Evolutionary conservation across 2,888 invertebrate genomes (phyloP).

Genomic region (Brenthis ino): DNA sequence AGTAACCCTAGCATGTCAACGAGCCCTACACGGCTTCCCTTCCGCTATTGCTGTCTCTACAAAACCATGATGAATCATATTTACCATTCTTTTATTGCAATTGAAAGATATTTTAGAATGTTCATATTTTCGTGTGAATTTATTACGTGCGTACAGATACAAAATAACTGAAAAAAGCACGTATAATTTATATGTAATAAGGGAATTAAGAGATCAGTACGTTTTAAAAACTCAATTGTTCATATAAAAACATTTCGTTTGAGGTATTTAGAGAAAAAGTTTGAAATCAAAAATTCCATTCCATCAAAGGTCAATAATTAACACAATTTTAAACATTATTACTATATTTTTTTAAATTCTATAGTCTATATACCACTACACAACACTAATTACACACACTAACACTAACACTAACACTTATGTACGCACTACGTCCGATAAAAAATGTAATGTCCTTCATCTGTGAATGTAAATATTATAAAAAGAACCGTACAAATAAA

Average conservation of each 20-base stretch:
- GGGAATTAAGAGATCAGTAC: too few species aligned
- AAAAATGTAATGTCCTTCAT: slow-evolving; percentile 9
- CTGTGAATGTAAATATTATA: slow-evolving; percentile 23
- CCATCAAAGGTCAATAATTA: too few species aligned
- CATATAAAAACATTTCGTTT: too few species aligned
- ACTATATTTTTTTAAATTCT: too few species aligned
- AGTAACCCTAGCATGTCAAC: slow-evolving; percentile 22
- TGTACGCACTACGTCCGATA: background rate
- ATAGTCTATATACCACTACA: too few species aligned
- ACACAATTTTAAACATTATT: too few species aligned
- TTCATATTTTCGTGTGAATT: background rate
- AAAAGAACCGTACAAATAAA: slow-evolving; percentile 32
- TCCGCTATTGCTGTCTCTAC: slow-evolving; percentile 1
- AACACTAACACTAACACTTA: background rate
- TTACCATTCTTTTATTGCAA: slow-evolving; percentile 1
- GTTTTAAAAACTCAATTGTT: too few species aligned
- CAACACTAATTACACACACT: too few species aligned
- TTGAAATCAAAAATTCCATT: too few species aligned
- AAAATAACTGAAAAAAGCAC: background rate
- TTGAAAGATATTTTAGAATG: background rate
- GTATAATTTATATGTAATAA: too few species aligned
- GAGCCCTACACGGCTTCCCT: slow-evolving; percentile 16
- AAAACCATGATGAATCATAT: slow-evolving; percentile 17
- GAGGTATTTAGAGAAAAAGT: too few species aligned
- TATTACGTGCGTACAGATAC: background rate